Conservation (phyloP, 2,888 invertebrate genomes). For the Allolobophora icterica region DNA sequence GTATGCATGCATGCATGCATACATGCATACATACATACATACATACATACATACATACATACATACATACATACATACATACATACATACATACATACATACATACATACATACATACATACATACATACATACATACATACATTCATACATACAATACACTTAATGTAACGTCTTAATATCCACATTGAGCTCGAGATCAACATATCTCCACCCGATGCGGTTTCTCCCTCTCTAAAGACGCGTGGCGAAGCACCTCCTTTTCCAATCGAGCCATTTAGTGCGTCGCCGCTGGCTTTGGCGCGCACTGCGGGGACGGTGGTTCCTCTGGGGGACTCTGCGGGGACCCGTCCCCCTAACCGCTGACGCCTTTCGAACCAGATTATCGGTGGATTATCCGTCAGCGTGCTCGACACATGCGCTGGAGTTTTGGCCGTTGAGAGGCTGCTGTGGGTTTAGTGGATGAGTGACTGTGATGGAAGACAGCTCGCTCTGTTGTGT, state of each 20-base stretch:
- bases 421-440: too few relatives aligned
- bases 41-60: slow-evolving; percentile 25
- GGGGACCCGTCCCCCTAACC: not conserved
- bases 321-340: not conserved
- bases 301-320: not conserved
- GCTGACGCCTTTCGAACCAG: not conserved
- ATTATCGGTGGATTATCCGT: not conserved
- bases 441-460: too few relatives aligned
- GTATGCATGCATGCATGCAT: not conserved
- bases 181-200: too few relatives aligned
- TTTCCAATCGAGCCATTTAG: slow-evolving; percentile 11
- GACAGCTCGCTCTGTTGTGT: too few relatives aligned
- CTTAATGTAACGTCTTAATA: not conserved
- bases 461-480: too few relatives aligned
- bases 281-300: not conserved
- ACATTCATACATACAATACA: too few relatives aligned
- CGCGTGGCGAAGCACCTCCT: not conserved
- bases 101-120: not conserved
- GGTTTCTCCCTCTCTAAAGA: not conserved
- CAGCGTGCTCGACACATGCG: too few relatives aligned
- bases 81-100: slow-evolving; percentile 19
- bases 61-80: not conserved
- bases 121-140: too few relatives aligned
- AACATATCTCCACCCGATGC: not conserved
- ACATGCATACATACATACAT: not conserved